These are phyloP conservation scores for Oncorhynchus gorbuscha DNA, from an alignment of 2,113 vertebrate genomes.

Conservation along the genomic window DNA sequence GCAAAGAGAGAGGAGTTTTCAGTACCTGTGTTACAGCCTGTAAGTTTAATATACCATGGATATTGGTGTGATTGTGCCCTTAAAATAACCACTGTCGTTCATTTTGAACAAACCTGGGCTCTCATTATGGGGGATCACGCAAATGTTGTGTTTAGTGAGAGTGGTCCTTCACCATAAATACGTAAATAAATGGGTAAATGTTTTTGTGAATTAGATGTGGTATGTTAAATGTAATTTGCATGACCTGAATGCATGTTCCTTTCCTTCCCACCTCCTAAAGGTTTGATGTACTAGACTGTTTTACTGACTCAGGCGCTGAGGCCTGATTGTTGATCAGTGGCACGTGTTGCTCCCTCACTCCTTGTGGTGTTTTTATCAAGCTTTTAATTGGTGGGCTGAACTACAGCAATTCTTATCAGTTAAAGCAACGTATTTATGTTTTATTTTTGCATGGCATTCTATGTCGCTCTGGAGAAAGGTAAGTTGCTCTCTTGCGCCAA, in stretches of 20 bases:
- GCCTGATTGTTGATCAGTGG: too few species aligned
- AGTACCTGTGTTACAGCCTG: neutral
- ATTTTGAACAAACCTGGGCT: neutral
- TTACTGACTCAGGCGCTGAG: neutral
- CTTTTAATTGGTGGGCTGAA: too few species aligned
- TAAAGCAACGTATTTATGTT: neutral
- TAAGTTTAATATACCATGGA: neutral
- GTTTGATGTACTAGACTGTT: slow-evolving; percentile 1
- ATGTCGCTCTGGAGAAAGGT: slow-evolving; percentile 45
- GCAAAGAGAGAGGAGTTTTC: neutral
- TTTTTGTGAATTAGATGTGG: neutral
- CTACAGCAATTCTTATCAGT: neutral
- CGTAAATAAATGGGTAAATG: neutral
- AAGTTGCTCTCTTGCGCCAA: slow-evolving; percentile 19
- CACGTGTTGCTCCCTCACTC: too few species aligned
- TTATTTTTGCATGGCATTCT: slow-evolving; percentile 57
- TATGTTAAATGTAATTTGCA: slow-evolving; percentile 1
- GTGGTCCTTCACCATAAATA: neutral
- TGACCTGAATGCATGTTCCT: neutral
- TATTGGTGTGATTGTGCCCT: neutral
- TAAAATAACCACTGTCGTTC: neutral
- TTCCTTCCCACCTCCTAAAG: slow-evolving; percentile 4
- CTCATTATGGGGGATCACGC: too few species aligned
- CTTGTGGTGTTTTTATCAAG: too few species aligned
- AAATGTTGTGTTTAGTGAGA: neutral